These are phyloP conservation scores for Polyergus mexicanus DNA, from an alignment of 1,140 invertebrate species.

Conservation along the genomic window DNA sequence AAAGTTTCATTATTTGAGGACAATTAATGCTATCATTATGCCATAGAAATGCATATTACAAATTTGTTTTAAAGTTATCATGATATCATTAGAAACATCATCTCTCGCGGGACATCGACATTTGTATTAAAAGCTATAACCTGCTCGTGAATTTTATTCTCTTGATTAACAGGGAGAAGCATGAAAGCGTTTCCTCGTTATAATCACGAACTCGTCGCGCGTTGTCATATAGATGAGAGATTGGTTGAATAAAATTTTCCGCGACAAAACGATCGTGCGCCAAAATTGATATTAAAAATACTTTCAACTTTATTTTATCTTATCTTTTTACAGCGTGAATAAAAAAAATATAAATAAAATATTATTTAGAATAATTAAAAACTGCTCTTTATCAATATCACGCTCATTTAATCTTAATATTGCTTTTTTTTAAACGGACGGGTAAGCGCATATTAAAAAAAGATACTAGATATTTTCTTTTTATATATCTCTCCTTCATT, in stretches of 20 bases:
- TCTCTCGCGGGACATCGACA: constrained; percentile 22
- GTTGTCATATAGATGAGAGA: constrained; percentile 62
- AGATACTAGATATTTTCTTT: not conserved
- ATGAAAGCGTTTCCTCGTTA: constrained; percentile 73
- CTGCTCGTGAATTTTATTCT: constrained; percentile 58
- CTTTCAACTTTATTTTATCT: not conserved
- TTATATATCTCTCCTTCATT: not conserved
- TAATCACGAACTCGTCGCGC: constrained; percentile 49
- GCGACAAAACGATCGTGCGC: constrained; percentile 15
- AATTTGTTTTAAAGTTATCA: constrained; percentile 42
- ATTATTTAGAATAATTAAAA: too few species aligned
- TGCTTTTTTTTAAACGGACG: not conserved
- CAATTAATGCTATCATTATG: constrained; percentile 22
- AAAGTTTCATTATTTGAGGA: constrained; percentile 5
- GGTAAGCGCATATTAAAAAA: not conserved
- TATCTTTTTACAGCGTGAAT: not conserved
- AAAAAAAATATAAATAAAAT: too few species aligned
- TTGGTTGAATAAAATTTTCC: constrained; percentile 66
- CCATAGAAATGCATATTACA: constrained; percentile 8
- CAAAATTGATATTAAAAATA: constrained; percentile 4
- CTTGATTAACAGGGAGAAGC: constrained; percentile 62
- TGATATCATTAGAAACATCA: constrained; percentile 29
- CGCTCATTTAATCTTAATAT: not conserved
- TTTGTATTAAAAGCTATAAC: constrained; percentile 35
- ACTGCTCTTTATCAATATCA: not conserved